Conservation (phyloP, 2,113 vertebrate genomes). For the Theristicus caerulescens region DNA sequence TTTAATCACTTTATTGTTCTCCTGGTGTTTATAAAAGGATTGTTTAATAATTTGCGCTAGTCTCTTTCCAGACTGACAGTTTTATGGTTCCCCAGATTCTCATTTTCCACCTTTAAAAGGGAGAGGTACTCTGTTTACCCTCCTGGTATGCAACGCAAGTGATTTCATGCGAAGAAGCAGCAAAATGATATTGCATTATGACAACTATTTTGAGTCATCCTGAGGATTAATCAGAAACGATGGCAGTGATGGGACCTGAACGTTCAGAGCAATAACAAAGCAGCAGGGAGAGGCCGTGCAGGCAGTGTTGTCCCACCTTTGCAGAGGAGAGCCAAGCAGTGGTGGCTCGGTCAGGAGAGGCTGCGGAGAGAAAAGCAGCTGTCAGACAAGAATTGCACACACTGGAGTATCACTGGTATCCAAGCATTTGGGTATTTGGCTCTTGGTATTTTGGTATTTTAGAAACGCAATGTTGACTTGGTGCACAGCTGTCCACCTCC, state of each 20-base stretch:
- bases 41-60: conserved; percentile 5
- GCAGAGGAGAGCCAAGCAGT: neutral
- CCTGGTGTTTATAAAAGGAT: conserved; percentile 7
- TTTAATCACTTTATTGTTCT: neutral
- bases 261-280: neutral
- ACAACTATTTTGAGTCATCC: conserved; percentile 3
- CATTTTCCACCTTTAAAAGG: neutral
- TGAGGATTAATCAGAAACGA: neutral
- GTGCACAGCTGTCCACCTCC: neutral
- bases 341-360: neutral
- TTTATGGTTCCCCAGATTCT: conserved; percentile 11
- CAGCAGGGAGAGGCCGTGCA: neutral
- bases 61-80: neutral
- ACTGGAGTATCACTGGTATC: neutral
- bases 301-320: neutral
- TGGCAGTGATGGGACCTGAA: neutral
- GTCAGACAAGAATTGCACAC: neutral
- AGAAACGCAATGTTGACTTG: neutral
- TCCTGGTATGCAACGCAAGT: neutral
- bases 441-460: neutral
- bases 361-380: neutral
- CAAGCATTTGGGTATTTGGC: neutral
- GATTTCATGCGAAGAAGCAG: neutral
- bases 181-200: neutral
- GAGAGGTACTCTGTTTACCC: neutral